These are phyloP conservation scores for Scatophagus argus DNA, from an alignment of 2,113 vertebrate species.

Conservation along the genomic window DNA sequence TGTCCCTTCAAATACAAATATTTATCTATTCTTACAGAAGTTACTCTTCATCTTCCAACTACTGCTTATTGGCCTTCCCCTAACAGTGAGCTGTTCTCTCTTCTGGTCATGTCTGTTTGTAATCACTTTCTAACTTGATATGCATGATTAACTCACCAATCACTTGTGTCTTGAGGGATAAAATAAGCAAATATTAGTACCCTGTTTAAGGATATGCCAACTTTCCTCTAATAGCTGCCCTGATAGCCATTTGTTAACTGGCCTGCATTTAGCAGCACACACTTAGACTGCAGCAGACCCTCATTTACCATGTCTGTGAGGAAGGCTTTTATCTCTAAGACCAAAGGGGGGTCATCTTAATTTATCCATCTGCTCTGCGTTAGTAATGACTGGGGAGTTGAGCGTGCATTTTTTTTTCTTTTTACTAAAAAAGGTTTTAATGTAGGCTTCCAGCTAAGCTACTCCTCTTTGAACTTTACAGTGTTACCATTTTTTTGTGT, in stretches of 20 bases:
- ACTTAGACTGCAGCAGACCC: background rate
- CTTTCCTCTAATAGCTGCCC: background rate
- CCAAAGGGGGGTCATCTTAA: conserved; percentile 6
- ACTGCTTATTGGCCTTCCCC: conserved; percentile 22
- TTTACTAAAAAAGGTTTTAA: background rate
- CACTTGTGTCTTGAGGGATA: conserved; percentile 12
- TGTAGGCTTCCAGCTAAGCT: background rate
- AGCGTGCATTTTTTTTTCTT: background rate
- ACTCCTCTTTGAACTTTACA: background rate
- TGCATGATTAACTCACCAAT: conserved; percentile 38
- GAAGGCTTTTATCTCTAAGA: conserved; percentile 27
- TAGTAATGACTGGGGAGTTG: background rate
- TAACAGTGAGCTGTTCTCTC: background rate
- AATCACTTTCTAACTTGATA: conserved; percentile 21
- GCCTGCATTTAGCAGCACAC: background rate
- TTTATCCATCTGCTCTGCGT: background rate
- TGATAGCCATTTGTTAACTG: conserved; percentile 19
- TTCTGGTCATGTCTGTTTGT: conserved; percentile 15
- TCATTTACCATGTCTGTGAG: conserved; percentile 21
- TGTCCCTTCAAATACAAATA: no score
- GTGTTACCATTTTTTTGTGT: background rate
- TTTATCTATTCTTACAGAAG: background rate
- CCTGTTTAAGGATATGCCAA: background rate
- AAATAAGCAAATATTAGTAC: conserved; percentile 5
- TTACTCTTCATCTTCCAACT: background rate